Evolutionary conservation across 1,140 invertebrate species (phyloP).

Genomic region (Telenomus remus): DNA sequence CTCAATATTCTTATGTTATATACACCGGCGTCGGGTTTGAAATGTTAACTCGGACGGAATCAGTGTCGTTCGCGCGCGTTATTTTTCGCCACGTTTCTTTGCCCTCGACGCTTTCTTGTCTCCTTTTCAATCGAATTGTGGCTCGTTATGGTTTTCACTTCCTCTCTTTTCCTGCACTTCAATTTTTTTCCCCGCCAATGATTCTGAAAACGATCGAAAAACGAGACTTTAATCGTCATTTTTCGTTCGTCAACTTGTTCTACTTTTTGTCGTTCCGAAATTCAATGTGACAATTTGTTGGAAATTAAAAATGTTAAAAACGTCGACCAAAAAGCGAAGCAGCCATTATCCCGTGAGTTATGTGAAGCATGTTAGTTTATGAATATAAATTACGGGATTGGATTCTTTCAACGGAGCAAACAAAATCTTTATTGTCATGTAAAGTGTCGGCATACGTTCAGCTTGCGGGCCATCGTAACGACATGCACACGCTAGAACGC

Average conservation of each 20-base stretch:
- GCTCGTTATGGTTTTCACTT: slow-evolving; percentile 3
- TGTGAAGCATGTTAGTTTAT: too few species aligned
- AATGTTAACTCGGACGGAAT: slow-evolving; percentile 58
- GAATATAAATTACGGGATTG: too few species aligned
- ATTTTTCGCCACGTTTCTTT: slow-evolving; percentile 37
- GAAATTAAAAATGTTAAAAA: too few species aligned
- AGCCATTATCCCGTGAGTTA: too few species aligned
- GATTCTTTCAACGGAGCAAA: background rate
- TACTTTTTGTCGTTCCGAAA: too few species aligned
- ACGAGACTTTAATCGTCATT: too few species aligned
- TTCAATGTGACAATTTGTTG: too few species aligned
- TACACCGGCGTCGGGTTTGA: slow-evolving; percentile 52
- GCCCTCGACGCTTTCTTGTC: slow-evolving; percentile 19
- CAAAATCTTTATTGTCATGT: slow-evolving; percentile 66
- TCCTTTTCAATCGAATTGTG: slow-evolving; percentile 15
- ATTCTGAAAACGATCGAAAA: too few species aligned
- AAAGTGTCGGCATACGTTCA: slow-evolving; percentile 70
- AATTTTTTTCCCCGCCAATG: too few species aligned
- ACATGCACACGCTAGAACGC: slow-evolving; percentile 59
- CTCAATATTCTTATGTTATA: slow-evolving; percentile 60
- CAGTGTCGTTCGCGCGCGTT: slow-evolving; percentile 42
- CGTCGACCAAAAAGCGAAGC: too few species aligned
- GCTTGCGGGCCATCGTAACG: slow-evolving; percentile 66
- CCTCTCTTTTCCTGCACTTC: background rate
- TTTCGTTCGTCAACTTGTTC: too few species aligned